These are phyloP conservation scores for Seriola aureovittata DNA, from an alignment of 2,113 vertebrate species.

Conservation along the genomic window DNA sequence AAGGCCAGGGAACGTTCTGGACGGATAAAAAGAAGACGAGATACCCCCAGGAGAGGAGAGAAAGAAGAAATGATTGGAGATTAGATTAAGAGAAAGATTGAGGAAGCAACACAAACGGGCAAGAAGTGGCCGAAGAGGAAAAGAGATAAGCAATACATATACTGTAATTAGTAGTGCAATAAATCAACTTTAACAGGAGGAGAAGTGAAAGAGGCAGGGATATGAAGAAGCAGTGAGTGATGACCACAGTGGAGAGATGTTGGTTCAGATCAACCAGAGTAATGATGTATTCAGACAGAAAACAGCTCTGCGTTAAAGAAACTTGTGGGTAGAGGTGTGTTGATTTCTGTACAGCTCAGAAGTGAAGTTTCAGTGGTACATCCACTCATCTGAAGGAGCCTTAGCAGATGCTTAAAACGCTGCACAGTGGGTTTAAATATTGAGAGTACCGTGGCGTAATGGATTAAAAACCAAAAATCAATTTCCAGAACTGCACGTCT, in stretches of 20 bases:
- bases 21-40: slow-evolving; percentile 62
- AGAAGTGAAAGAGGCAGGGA: too few relatives aligned
- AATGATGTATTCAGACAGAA: neutral
- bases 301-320: neutral
- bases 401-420: neutral
- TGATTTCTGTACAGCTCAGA: neutral
- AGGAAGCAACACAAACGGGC: neutral
- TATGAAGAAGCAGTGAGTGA: neutral
- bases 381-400: neutral
- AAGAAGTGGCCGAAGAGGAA: neutral
- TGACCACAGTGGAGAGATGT: neutral
- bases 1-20: slow-evolving; percentile 72
- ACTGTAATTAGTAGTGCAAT: too few relatives aligned
- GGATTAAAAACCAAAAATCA: too few relatives aligned
- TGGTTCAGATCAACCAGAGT: neutral
- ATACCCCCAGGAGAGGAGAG: slow-evolving; percentile 61
- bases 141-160: too few relatives aligned
- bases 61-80: slow-evolving; percentile 25
- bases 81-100: neutral
- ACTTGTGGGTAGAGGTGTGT: neutral
- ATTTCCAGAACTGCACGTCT: too few relatives aligned
- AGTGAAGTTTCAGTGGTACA: neutral
- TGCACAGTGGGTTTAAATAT: too few relatives aligned
- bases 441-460: too few relatives aligned
- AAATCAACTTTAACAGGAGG: too few relatives aligned